Evolutionary conservation across 2,888 invertebrate species (phyloP), one percentile per base, ranked within the genome.

Genomic region (Hermaeophaga mercurialis): DNA sequence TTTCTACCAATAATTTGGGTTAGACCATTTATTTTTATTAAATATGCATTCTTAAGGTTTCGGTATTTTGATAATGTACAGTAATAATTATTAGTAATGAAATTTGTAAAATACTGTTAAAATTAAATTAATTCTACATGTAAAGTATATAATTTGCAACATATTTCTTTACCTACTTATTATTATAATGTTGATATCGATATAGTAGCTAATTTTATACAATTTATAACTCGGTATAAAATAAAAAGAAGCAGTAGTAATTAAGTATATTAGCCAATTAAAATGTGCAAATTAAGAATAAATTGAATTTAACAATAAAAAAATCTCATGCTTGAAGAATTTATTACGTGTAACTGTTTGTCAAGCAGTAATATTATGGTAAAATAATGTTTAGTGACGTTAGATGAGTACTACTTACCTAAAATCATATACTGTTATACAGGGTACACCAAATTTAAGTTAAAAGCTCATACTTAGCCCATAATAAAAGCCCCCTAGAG

Each of bases 291-390:
- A 38, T 38, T n/a, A 18, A 15, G 38, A 38, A 38, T 11, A 7
- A 38, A 38, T 38, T 38, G 15, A 38, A 38, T 38, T 38, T 38
- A n/a, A 17, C n/a, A 14, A 18, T 38, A 34, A 38, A 38, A 38
- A 38, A 38, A 38, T 12, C 38, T 38, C 38, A 38, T 18, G 38
- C 38, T 18, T 18, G 15, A 17, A 15, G 38, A 38, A 38, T 38
- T 38, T 38, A 38, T 38, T 38, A 15, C 38, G 17, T 38, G 38
- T 38, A 38, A 38, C 38, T 38, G 38, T 38, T 38, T 38, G 38
- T 12, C 15, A 38, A 17, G 38, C 38, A 11, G 8, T 38, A 12
- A 38, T 38, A 1, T 38, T 38, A 38, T 18, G 36, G n/a, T 36
- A 14, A 17, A 36, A 36, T 17, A 36, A 38, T 38, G 38, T 38